Percentiles rank a stretch among this genome's conserved stretches.
Conservation (phyloP, 2,113 vertebrate genomes). For the Grus americana region DNA sequence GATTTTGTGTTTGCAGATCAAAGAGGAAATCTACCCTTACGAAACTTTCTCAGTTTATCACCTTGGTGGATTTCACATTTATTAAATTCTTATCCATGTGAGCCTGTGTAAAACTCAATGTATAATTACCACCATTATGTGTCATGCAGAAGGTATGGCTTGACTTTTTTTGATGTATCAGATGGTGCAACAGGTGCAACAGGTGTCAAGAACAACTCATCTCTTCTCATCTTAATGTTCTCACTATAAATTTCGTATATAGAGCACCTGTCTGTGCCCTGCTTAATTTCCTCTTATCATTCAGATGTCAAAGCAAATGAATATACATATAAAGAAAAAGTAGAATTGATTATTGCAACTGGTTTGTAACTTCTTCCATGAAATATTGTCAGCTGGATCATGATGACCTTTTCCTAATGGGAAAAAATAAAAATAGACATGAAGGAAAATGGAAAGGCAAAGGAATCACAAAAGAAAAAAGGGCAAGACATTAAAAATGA, state of each 20-base stretch:
- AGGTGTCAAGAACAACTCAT: background rate
- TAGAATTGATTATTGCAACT: background rate
- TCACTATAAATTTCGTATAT: background rate
- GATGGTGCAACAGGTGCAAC: background rate
- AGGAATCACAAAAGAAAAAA: background rate
- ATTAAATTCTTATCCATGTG: conserved; percentile 71
- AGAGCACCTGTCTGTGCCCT: background rate
- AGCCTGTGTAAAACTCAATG: conserved; percentile 57
- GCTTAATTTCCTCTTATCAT: background rate
- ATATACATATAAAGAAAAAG: background rate
- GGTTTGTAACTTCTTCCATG: background rate
- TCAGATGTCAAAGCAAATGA: background rate
- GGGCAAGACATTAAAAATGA: background rate
- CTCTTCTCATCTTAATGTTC: background rate
- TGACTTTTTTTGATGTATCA: background rate
- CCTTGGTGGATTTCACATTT: conserved; percentile 66
- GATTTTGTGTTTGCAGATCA: conserved; percentile 75
- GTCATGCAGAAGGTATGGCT: background rate
- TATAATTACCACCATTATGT: conserved; percentile 60
- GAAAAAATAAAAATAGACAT: background rate
- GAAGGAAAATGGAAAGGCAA: background rate
- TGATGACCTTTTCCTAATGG: background rate
- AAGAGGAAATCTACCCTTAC: conserved; percentile 58
- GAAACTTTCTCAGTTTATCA: conserved; percentile 64
- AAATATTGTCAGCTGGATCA: background rate